Base-by-base conservation (phyloP, 2,888 invertebrate genomes). In the Plemyria rubiginata region DNA sequence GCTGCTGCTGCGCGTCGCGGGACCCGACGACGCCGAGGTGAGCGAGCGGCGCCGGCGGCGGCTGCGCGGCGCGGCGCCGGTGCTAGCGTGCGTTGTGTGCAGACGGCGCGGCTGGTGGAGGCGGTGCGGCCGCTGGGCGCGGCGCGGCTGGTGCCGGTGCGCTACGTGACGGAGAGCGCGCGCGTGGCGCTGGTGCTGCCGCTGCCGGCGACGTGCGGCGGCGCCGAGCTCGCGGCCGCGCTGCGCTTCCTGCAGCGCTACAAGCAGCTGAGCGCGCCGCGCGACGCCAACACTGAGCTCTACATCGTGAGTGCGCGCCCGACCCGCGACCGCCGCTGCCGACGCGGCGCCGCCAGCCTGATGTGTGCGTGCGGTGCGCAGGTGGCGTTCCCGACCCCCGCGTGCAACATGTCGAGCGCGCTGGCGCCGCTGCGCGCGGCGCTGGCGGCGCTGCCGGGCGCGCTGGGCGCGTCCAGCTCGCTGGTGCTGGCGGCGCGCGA, bases 141-240 rank as follows among this genome's bases (percentile, higher is more conserved):
- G 63, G 97, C 98, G 8, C 98, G 99, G 81, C 95, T 99, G 63
- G 94, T 98, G 43, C 96, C 97, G 0, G 97, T 98, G 82, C 99
- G 98, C 0, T 99, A 99, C 89, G 99, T 99, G 0, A 99, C 99
- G 0, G 99, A 99, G 93, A 97, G 96, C 85, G 96, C 96, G 6
- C 94, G 97, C 70, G 94, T 99, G 4, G 95, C 95, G 62, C 98
- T 55, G 69, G 86, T 99, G 71, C 86, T 98, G 68, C 95, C 96
- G 0, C 93, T 97, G 4, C 74, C 75, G n/a, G n/a, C n/a, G n/a
- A n/a, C n/a, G 45, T 60, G 59, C 52, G 8, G 41, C n/a, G 22
- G 66, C 36, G 5, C 93, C 94, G 73, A 87, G 1, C 28, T 15
- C n/a, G 5, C n/a, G 36, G 55, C 94, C 55, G 95, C 95, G 4